phyloP scores from a whole-genome alignment of 2,888 invertebrate genomes.

The Ditylenchus weischeri region DNA sequence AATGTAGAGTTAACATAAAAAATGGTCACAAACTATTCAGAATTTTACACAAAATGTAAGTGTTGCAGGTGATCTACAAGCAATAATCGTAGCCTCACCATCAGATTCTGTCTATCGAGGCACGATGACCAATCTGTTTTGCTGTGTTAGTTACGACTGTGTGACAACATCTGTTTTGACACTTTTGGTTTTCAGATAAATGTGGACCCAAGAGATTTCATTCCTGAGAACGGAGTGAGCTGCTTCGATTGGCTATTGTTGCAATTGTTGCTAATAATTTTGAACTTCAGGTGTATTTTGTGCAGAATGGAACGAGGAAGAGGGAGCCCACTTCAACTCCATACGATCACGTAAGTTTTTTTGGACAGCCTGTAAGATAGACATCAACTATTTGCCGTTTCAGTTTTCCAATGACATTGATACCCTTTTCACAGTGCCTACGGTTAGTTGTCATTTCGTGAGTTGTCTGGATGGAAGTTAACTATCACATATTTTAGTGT shows the following conservation, averaged over 20 bases:
- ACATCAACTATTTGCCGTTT: not conserved
- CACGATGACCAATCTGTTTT: conserved; percentile 48
- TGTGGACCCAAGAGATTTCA: conserved; percentile 51
- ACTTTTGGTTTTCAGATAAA: conserved; percentile 16
- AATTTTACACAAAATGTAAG: no score
- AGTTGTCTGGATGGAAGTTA: no score
- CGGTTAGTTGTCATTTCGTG: not conserved
- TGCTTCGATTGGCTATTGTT: not conserved
- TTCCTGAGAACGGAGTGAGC: conserved; percentile 36
- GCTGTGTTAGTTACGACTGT: conserved; percentile 41
- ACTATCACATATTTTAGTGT: conserved; percentile 31
- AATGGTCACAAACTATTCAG: no score
- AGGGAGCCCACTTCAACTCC: conserved; percentile 51
- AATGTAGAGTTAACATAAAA: no score
- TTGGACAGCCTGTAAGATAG: not conserved
- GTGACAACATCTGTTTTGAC: no score
- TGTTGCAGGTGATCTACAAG: conserved; percentile 43
- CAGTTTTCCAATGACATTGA: conserved; percentile 38
- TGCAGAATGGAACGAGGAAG: conserved; percentile 53
- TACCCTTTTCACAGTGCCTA: conserved; percentile 32
- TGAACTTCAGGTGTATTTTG: conserved; percentile 44
- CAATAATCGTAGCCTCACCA: conserved; percentile 41
- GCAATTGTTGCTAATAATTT: conserved; percentile 19
- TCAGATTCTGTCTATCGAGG: conserved; percentile 50
- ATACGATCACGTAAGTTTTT: conserved; percentile 36